Base-by-base conservation (phyloP, 1,140 invertebrate species). In the Helicoverpa zea region DNA sequence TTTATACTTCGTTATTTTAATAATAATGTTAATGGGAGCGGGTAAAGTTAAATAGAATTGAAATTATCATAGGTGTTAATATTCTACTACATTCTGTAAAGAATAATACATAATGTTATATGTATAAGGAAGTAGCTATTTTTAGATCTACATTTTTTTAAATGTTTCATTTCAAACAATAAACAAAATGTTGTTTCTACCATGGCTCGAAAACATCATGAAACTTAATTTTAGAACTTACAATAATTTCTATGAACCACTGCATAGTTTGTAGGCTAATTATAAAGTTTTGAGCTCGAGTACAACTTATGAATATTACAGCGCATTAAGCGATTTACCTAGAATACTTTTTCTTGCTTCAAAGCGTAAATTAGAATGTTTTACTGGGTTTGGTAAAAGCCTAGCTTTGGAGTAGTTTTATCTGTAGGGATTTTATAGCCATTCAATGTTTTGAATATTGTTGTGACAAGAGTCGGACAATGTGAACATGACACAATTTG, bases 301-400 rank as follows among this genome's bases (percentile, higher is more conserved):
- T 13, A 49, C 43, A 68, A 68, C 64, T 68, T 68, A 18, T 23
- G 64, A 68, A 68, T 49, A 68, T 68, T 68, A 68, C 35, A 43
- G 63, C n/a, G 63, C 35, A 66, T 66, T 66, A 66, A 66, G 63
- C 63, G 63, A 66, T 66, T 66, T 66, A 66, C 63, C 35, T 66
- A 18, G 47, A 68, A 49, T 68, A 68, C 43, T 43, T 68, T 68
- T 68, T 68, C 35, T 18, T 47, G n/a, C 11, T 66, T 47, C 7
- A 12, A 16, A 68, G 43, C 43, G 16, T 68, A 68, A 68, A 18
- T 49, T 18, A 68, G 43, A 49, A 23, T 49, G n/a, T 68, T 68
- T 47, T 49, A 43, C n/a, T 16, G n/a, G 18, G 14, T 49, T 7
- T 66, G 18, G 35, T 63, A 47, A 66, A 66, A 47, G 35, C 35